These are phyloP conservation scores for Diachrysia chrysitis DNA, from an alignment of 2,888 invertebrate genomes.

Conservation along the genomic window DNA sequence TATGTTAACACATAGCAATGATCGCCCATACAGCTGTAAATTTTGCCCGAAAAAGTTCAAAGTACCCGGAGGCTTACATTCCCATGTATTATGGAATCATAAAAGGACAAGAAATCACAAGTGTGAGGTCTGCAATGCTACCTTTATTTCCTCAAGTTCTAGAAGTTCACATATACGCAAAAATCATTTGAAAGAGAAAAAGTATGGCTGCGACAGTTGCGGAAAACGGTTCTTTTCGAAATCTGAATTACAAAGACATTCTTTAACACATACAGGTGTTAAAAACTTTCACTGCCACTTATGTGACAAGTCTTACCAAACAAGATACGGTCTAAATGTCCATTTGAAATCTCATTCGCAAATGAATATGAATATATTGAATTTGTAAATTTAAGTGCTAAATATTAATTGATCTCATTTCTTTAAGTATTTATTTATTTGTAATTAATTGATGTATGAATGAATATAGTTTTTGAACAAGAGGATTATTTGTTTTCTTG, in stretches of 20 bases:
- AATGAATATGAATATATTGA: conserved; percentile 66
- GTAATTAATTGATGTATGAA: conserved; percentile 22
- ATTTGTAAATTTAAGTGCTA: conserved; percentile 63
- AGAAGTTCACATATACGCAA: conserved; percentile 84
- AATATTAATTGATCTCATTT: conserved; percentile 59
- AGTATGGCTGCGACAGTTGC: conserved; percentile 84
- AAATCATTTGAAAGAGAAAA: conserved; percentile 85
- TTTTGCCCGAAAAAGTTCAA: conserved; percentile 86
- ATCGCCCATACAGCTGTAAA: conserved; percentile 81
- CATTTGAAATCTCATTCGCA: conserved; percentile 83
- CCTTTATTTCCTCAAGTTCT: conserved; percentile 84
- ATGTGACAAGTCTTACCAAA: conserved; percentile 86
- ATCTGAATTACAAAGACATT: conserved; percentile 83
- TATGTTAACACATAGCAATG: conserved; percentile 82
- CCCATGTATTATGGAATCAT: conserved; percentile 85
- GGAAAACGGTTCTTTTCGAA: conserved; percentile 84
- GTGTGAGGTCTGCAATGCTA: conserved; percentile 85
- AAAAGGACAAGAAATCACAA: conserved; percentile 84
- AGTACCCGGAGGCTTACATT: conserved; percentile 83
- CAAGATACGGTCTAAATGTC: conserved; percentile 84
- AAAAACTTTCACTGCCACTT: conserved; percentile 86
- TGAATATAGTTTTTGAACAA: neutral
- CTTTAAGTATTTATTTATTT: conserved; percentile 31
- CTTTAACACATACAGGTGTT: conserved; percentile 83
- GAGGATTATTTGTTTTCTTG: neutral